Conservation (phyloP, 2,888 invertebrate species). For the Bellardia pandia region DNA sequence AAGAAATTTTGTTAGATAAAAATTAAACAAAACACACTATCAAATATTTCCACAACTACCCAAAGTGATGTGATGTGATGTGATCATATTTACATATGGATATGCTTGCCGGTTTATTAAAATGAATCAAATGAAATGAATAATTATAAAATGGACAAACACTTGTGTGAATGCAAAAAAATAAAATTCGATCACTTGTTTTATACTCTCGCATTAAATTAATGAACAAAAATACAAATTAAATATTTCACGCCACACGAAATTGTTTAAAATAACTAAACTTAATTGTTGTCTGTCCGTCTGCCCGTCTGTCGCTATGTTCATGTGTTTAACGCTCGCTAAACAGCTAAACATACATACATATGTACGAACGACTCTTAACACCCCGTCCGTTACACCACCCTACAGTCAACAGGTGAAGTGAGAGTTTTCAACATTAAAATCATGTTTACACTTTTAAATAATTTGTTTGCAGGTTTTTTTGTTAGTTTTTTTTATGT, state of each 20-base stretch:
- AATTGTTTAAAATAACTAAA: slow-evolving; percentile 2
- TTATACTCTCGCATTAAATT: not conserved
- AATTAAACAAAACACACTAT: not conserved
- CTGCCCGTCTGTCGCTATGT: not conserved
- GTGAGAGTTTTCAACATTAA: slow-evolving; percentile 51
- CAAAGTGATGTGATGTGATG: not conserved
- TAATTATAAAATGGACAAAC: not conserved
- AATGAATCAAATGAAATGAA: not conserved
- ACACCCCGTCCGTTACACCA: not conserved
- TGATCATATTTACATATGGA: slow-evolving; percentile 1
- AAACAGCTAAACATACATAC: too few species aligned
- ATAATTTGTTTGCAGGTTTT: not conserved
- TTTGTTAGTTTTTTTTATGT: not conserved
- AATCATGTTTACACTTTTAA: slow-evolving; percentile 4
- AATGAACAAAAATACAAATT: slow-evolving; percentile 4
- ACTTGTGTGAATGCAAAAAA: not conserved
- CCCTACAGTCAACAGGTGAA: slow-evolving; percentile 10
- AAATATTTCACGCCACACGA: slow-evolving; percentile 14
- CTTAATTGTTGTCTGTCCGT: not conserved
- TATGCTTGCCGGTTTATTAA: too few species aligned
- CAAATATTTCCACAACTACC: not conserved
- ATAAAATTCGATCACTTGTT: slow-evolving; percentile 54
- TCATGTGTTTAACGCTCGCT: slow-evolving; percentile 10
- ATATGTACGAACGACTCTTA: not conserved
- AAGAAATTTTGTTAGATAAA: slow-evolving; percentile 14